Base-by-base conservation (phyloP, 2,797 vertebrate species). In the Chiroxiphia lanceolata region DNA sequence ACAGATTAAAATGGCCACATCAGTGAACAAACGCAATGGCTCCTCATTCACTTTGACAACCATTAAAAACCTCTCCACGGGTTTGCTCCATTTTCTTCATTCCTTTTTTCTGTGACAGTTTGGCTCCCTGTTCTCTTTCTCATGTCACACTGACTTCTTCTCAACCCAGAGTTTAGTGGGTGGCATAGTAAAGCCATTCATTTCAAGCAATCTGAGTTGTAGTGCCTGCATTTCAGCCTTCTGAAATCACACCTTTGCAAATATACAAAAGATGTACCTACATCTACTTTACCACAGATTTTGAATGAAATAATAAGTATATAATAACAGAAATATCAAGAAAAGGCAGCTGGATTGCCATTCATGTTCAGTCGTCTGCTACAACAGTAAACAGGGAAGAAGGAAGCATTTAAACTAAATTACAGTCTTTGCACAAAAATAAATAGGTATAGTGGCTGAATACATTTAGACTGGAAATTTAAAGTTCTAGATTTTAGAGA, bases 11-110 rank as follows among this genome's bases (percentile, higher is more conserved):
- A 77, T 34, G 63, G 54, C 59, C 81, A 93, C 88, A 93, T 61
- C 77, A 92, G 22, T 74, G 67, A 90, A 87, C 67, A 95, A 83
- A 93, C 44, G 67, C 59, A 92, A 79, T 70, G 54, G 74, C 31
- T 95, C 44, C 44, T 79, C 86, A 70, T 48, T 93, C 44, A 31
- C 56, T 84, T 74, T 82, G 77, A 87, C 83, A 89, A 60, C 45
- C 59, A 83, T 84, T 95, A 94, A 92, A 78, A 86, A 63, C 57
- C 27, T 67, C 81, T 84, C 59, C 44, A 21, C 63, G 36, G 42
- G 33, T 76, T 94, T 83, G n/a, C 20, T 89, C 48, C 6, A 20
- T 83, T 90, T 97, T 72, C 56, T 82, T 89, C 31, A 29, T n/a
- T 68, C 31, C 10, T 78, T 89, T 87, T 60, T 76, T 42, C 33